These are phyloP conservation scores for Echinarachnius parma DNA, from an alignment of 53 echinoderm and acorn worm species.

Conservation along the genomic window DNA sequence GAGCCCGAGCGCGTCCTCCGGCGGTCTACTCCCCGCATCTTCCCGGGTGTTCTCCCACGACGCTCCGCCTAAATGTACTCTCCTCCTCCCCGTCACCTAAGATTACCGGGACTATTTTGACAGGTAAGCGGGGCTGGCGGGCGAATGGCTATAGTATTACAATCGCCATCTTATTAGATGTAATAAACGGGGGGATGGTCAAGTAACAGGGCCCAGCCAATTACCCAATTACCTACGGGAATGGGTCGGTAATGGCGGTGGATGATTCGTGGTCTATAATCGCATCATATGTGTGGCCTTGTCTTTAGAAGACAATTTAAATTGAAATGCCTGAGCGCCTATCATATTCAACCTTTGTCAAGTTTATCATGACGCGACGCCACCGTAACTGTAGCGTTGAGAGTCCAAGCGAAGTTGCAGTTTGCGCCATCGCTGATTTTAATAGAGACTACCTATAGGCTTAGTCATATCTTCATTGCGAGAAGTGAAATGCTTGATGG, in stretches of 20 bases:
- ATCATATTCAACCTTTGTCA: too few relatives aligned
- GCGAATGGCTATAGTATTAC: constrained; percentile 21
- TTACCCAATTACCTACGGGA: constrained; percentile 15
- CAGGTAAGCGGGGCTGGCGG: constrained; percentile 7
- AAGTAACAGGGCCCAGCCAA: constrained; percentile 14
- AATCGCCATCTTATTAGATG: neutral
- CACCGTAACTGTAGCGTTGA: too few relatives aligned
- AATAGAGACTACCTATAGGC: too few relatives aligned
- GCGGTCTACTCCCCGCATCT: too few relatives aligned
- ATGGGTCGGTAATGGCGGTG: constrained; percentile 20
- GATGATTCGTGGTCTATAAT: constrained; percentile 12
- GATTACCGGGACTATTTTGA: constrained; percentile 14
- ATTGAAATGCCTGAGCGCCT: too few relatives aligned
- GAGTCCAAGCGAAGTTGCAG: too few relatives aligned
- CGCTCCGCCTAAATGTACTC: neutral
- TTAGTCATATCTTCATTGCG: too few relatives aligned
- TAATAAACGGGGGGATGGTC: constrained; percentile 10
- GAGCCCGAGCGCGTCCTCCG: too few relatives aligned
- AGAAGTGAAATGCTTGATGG: too few relatives aligned
- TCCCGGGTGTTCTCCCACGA: neutral
- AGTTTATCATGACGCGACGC: too few relatives aligned
- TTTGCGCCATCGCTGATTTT: too few relatives aligned
- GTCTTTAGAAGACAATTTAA: too few relatives aligned
- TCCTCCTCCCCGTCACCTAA: constrained; percentile 8
- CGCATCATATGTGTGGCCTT: constrained; percentile 14